Evolutionary conservation across 2,888 invertebrate species (phyloP), one percentile per base, ranked within the genome.

Genomic region (Ferdinandea cuprea): DNA sequence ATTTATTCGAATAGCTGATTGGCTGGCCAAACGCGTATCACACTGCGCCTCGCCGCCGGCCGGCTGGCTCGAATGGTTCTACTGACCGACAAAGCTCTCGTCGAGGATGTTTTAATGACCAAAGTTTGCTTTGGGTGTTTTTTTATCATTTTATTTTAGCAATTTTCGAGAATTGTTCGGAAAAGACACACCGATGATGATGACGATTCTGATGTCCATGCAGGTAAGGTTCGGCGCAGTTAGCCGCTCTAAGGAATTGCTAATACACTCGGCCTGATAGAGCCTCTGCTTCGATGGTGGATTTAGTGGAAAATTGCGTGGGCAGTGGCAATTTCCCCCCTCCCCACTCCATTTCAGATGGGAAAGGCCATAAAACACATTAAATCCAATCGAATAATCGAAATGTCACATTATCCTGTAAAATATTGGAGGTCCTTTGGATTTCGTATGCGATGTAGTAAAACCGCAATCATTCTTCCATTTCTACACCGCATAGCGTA

Each of bases 371-470:
- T 89, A 91, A 90, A 90, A 89, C 88, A 89, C 90, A 91, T 91
- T 90, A 90, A 90, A 90, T 90, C 90, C 90, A 90, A 90, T 90
- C 89, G 90, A 90, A 90, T 90, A 90, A 90, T 91, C 90, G 90
- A 91, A 90, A 90, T 90, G 90, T 90, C 91, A 90, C 91, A 90
- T 91, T 90, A 91, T 88, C 89, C 89, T 89, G 89, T 90, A 90
- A 90, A 90, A 90, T 90, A 90, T 91, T 88, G 87, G 88, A 86
- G 84, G 85, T 81, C 78, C 79, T 83, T 85, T 37, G 81, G 79
- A 74, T 85, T 85, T 84, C 68, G 85, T 83, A 86, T 85, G 72
- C 69, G 85, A 78, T 74, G 74, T 79, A 72, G 74, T 78, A 72
- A 73, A 74, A 76, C 73, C 78, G 83, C 83, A 83, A 83, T 83